Conservation (phyloP, 2,113 vertebrate genomes). For the Pelecanoides urinatrix region DNA sequence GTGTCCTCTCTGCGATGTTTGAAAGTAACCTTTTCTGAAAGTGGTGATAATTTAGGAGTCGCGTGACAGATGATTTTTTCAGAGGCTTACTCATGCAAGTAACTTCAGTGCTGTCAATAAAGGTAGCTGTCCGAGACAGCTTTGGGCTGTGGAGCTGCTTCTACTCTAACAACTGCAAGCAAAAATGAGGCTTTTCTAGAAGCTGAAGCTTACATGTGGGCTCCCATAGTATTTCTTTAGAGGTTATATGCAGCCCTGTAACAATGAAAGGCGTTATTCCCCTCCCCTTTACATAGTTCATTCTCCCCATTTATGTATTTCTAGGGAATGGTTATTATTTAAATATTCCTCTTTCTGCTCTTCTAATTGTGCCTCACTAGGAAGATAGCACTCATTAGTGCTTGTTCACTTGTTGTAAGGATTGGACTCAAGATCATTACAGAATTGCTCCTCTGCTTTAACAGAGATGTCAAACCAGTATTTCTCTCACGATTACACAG, state of each 20-base stretch:
- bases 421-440: neutral
- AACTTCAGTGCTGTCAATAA: neutral
- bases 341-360: neutral
- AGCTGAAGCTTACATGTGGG: neutral
- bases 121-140: neutral
- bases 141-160: neutral
- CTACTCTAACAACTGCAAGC: neutral
- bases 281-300: neutral
- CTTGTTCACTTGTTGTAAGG: neutral
- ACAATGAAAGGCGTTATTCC: neutral
- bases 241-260: neutral
- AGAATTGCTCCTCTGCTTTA: neutral
- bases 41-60: neutral
- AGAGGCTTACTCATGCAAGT: neutral
- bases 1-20: neutral
- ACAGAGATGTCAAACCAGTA: neutral
- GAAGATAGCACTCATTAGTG: neutral
- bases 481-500: neutral
- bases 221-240: neutral
- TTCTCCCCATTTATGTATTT: neutral
- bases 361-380: neutral
- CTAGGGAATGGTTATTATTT: neutral
- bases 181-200: neutral
- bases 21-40: neutral
- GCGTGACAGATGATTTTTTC: neutral